Conservation (phyloP, 2,797 vertebrate species). For the Apogon hyalosoma region DNA sequence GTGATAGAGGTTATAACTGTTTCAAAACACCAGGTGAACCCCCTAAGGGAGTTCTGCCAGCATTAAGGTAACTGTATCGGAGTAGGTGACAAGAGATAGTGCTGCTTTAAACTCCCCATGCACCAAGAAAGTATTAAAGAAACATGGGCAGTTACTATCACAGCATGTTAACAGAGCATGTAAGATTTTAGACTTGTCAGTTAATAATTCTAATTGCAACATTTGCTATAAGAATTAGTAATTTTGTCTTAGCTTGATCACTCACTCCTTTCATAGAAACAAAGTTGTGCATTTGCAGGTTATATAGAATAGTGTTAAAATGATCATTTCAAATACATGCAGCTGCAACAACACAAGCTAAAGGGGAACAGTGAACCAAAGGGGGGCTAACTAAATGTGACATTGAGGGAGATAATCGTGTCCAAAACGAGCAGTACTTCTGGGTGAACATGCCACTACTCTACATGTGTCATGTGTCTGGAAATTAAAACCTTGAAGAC, state of each 20-base stretch:
- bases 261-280: conserved; percentile 47
- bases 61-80: conserved; percentile 33
- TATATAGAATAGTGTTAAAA: conserved; percentile 50
- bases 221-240: conserved; percentile 18
- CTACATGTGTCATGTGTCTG: conserved; percentile 32
- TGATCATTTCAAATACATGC: conserved; percentile 67
- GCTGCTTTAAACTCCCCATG: conserved; percentile 46
- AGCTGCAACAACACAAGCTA: conserved; percentile 53
- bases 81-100: conserved; percentile 49
- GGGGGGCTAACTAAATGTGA: conserved; percentile 22
- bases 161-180: conserved; percentile 38
- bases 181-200: conserved; percentile 4
- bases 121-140: conserved; percentile 38
- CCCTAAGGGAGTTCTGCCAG: conserved; percentile 22
- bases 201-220: background rate
- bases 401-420: conserved; percentile 27
- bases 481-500: conserved; percentile 21
- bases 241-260: conserved; percentile 30
- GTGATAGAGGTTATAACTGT: conserved; percentile 31
- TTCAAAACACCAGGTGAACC: conserved; percentile 39
- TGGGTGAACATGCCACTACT: conserved; percentile 74
- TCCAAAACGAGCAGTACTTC: conserved; percentile 45
- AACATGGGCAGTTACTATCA: conserved; percentile 4
- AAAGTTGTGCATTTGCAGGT: conserved; percentile 30
- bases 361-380: conserved; percentile 37